Evolutionary conservation across 2,797 vertebrate species (phyloP).

Genomic region (Aotus griseimembra): DNA sequence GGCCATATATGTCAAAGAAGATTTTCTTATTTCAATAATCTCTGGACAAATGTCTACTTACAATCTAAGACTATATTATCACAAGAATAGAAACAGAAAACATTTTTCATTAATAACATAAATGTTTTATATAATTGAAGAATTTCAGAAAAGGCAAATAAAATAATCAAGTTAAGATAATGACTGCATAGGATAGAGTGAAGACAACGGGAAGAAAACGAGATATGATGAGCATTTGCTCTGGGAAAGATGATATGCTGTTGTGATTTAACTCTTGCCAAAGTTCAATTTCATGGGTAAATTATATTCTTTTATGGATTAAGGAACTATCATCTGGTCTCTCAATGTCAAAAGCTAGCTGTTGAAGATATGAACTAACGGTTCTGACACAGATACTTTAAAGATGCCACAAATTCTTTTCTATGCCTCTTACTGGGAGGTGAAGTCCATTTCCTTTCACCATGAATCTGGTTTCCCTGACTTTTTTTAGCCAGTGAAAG

Average conservation of each 20-base stretch:
- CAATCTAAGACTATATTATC: not conserved
- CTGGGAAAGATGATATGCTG: fast-evolving
- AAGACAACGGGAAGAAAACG: not conserved
- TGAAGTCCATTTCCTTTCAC: not conserved
- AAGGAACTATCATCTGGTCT: not conserved
- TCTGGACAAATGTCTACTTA: not conserved
- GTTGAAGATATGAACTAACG: not conserved
- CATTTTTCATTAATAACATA: not conserved
- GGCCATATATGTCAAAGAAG: not conserved
- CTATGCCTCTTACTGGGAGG: not conserved
- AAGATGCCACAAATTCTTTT: not conserved
- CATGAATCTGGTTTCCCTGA: not conserved
- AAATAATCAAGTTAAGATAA: not conserved
- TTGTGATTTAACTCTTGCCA: not conserved
- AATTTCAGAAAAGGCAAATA: not conserved
- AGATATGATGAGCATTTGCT: not conserved
- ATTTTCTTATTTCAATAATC: not conserved
- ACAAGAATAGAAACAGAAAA: not conserved
- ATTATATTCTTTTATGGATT: not conserved
- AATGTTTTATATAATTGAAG: not conserved
- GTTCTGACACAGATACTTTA: not conserved
- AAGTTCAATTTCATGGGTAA: not conserved
- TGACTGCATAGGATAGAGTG: not conserved
- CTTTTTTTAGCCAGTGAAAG: not conserved
- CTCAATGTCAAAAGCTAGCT: not conserved